These are phyloP conservation scores for Muscina levida DNA, from an alignment of 2,888 invertebrate genomes.

Conservation along the genomic window DNA sequence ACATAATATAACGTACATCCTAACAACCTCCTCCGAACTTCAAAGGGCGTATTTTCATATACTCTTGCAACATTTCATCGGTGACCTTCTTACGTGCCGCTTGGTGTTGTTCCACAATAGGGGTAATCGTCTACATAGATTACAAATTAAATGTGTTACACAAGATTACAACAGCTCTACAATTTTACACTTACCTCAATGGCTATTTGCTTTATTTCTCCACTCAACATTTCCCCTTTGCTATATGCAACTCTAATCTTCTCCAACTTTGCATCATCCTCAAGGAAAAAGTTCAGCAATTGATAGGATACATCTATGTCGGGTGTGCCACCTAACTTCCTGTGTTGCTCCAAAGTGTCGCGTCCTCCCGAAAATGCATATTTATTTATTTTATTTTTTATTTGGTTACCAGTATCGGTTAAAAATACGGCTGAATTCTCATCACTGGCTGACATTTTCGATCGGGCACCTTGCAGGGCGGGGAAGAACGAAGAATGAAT, in stretches of 20 bases:
- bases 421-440: conserved; percentile 95
- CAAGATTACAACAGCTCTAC: conserved; percentile 94
- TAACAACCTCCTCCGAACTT: too few relatives aligned
- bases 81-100: conserved; percentile 88
- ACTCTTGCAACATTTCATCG: conserved; percentile 90
- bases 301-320: conserved; percentile 97
- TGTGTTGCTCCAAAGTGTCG: conserved; percentile 95
- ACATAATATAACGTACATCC: too few relatives aligned
- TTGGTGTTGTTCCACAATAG: conserved; percentile 91
- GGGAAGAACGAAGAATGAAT: conserved; percentile 95
- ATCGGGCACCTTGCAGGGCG: conserved; percentile 96
- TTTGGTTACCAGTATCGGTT: conserved; percentile 96
- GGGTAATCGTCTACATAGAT: conserved; percentile 82
- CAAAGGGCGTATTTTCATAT: conserved; percentile 91
- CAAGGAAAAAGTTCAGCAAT: conserved; percentile 95
- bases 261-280: conserved; percentile 93
- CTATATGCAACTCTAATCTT: conserved; percentile 82
- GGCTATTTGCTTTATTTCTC: conserved; percentile 95
- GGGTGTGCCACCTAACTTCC: conserved; percentile 93
- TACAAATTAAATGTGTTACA: conserved; percentile 68
- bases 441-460: conserved; percentile 99
- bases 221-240: conserved; percentile 92
- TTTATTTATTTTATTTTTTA: conserved; percentile 97
- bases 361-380: conserved; percentile 99
- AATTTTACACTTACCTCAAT: conserved; percentile 82